These are phyloP conservation scores for Nemotelus pantherinus DNA, from an alignment of 2,888 invertebrate genomes.

Conservation along the genomic window DNA sequence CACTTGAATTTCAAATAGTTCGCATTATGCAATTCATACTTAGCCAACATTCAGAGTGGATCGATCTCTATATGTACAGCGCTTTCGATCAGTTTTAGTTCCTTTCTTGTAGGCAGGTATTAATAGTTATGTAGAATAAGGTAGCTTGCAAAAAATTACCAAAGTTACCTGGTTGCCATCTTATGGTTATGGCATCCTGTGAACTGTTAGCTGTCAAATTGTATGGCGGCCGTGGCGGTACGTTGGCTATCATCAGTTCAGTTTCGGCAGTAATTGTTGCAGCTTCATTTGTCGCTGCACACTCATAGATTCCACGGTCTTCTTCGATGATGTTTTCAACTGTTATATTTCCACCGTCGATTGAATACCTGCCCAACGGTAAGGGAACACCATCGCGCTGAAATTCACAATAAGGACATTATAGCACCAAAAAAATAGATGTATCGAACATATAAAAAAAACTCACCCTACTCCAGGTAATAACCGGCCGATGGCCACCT, in stretches of 20 bases:
- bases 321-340: conserved; percentile 82
- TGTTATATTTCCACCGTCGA: conserved; percentile 83
- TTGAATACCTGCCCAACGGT: conserved; percentile 73
- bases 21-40: background rate
- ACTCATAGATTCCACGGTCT: conserved; percentile 88
- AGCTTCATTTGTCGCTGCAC: conserved; percentile 86
- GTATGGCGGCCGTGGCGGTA: conserved; percentile 90
- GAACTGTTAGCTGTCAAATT: conserved; percentile 82
- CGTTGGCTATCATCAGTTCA: conserved; percentile 84
- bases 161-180: conserved; percentile 77
- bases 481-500: conserved; percentile 71
- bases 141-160: conserved; percentile 29
- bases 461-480: conserved; percentile 75
- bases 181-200: conserved; percentile 76
- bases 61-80: too few relatives aligned
- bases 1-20: too few relatives aligned
- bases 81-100: too few relatives aligned
- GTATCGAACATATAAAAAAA: background rate
- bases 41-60: conserved; percentile 10
- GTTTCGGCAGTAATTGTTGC: conserved; percentile 83
- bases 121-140: background rate
- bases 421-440: background rate
- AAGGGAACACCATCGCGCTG: conserved; percentile 80
- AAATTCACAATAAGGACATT: background rate
- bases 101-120: background rate